Evolutionary conservation across 2,888 invertebrate species (phyloP).

Genomic region (Lypha dubia): DNA sequence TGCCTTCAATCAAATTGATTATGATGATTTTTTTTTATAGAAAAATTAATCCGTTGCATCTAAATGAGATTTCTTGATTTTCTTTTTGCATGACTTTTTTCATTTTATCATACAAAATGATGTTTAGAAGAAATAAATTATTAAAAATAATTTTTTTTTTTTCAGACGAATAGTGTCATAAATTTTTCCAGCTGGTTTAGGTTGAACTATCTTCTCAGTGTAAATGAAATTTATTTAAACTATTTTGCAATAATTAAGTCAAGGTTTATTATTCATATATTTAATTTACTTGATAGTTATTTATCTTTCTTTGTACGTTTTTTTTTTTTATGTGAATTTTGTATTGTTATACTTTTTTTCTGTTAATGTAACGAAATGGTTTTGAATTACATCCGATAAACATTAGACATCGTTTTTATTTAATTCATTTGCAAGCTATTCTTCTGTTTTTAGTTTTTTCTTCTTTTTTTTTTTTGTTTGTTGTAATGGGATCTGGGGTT

Average conservation of each 20-base stretch:
- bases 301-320: neutral
- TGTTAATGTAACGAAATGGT: constrained; percentile 65
- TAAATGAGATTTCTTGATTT: too few relatives aligned
- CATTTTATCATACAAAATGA: too few relatives aligned
- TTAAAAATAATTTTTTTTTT: neutral
- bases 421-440: constrained; percentile 38
- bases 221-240: constrained; percentile 9
- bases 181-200: neutral
- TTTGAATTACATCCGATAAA: constrained; percentile 65
- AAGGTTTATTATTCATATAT: constrained; percentile 71
- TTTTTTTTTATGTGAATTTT: too few relatives aligned
- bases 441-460: constrained; percentile 17
- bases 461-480: constrained; percentile 29
- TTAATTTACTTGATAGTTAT: constrained; percentile 62
- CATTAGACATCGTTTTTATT: constrained; percentile 46
- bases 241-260: constrained; percentile 72
- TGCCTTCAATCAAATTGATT: neutral
- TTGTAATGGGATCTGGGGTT: constrained; percentile 58
- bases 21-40: neutral
- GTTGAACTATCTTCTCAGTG: neutral
- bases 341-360: constrained; percentile 22
- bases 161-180: neutral
- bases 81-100: too few relatives aligned
- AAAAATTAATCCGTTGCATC: neutral
- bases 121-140: too few relatives aligned